Base-by-base conservation (phyloP, 2,888 invertebrate genomes). In the Lordiphosa andalusiaca region DNA sequence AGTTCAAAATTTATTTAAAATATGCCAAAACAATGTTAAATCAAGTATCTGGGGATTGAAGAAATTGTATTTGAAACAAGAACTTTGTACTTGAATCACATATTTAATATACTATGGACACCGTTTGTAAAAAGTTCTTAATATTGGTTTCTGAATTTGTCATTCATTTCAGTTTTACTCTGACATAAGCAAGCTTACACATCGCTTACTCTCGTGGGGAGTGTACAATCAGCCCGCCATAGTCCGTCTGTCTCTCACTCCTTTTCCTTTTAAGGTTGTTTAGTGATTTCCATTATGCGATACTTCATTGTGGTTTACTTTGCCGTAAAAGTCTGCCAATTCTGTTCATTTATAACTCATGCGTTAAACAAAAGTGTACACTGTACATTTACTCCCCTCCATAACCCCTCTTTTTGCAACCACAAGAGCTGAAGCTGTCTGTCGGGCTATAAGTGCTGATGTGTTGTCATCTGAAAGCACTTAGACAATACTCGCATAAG, bases 311-410 rank as follows among this genome's bases (percentile, higher is more conserved):
- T 50, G 67, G 48, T 48, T 46, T 41, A 58, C 53, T 61, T 59
- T 62, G 50, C 44, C 55, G 67, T 59, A 47, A 62, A 73, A 61
- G 65, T 73, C 77, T 62, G 64, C 81, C 62, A 71, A 80, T 30
- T 9, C 9, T 81, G 77, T 73, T 76, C 77, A 81, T 81, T 73
- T 71, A 81, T 71, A 77, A 73, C 71, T 73, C 82, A 81, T 61
- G 82, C 84, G 80, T 83, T 68, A 57, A 74, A 74, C 72, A 78
- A 80, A 67, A 68, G 64, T 71, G 38, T 23, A 25, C 25, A 25
- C 6, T 25, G 25, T 25, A 25, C 53, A 37, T 40, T 38, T 53
- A 10, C 37, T 37, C n/a, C 36, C 4, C 13, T 36, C 3, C 7
- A 44, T 21, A 12, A 2, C 2, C 10, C 10, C 48, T 33, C 30